Evolutionary conservation across 2,888 invertebrate genomes (phyloP).

Genomic region (Dichetophora obliterata): DNA sequence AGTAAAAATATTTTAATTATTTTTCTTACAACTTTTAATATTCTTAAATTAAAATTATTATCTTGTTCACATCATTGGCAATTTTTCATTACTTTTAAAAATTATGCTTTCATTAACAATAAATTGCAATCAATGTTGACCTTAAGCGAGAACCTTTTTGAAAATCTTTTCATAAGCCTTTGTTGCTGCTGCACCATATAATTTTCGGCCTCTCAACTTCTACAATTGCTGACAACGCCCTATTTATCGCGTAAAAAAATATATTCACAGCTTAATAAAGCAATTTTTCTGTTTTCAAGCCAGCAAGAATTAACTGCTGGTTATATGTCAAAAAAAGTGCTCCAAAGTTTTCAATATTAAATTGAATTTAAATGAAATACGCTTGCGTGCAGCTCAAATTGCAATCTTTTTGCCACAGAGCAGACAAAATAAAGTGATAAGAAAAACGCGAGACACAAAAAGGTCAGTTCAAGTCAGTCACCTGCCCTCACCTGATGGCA

Average conservation of each 20-base stretch:
- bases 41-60: too few species aligned
- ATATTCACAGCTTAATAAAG: not conserved
- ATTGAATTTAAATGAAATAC: not conserved
- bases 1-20: too few species aligned
- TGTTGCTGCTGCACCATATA: not conserved
- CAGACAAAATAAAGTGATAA: too few species aligned
- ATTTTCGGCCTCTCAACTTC: not conserved
- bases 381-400: not conserved
- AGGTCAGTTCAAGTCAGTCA: slow-evolving; percentile 9
- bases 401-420: not conserved
- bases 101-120: not conserved
- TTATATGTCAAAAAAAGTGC: not conserved
- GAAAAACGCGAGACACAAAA: not conserved
- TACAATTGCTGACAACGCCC: not conserved
- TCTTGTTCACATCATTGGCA: too few species aligned
- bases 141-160: not conserved
- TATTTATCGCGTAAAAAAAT: not conserved
- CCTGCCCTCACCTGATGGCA: not conserved
- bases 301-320: too few species aligned
- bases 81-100: too few species aligned
- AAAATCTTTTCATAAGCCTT: not conserved
- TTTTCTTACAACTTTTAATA: too few species aligned
- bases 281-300: not conserved
- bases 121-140: slow-evolving; percentile 1
- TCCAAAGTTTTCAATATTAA: not conserved